Evolutionary conservation across 1,140 invertebrate species (phyloP), one percentile per base, ranked within the genome.

Genomic region (Limonius californicus): DNA sequence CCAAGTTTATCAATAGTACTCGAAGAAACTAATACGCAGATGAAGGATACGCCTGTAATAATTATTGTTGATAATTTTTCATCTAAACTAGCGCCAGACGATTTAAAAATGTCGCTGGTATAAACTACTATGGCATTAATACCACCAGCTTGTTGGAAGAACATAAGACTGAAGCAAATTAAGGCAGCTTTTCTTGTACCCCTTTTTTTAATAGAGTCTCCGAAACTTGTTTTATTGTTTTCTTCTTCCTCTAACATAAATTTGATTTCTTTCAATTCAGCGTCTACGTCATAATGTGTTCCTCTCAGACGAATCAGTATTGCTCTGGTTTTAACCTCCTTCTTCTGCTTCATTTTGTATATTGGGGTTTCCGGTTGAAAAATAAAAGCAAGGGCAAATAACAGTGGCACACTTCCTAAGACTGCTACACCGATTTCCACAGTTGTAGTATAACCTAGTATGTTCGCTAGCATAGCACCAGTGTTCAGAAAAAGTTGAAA

Each of bases 281-380:
- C 73, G 32, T 85, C 81, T 12, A 85, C 71, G 62, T 91, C 81
- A 43, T 85, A 88, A 1, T 86, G 73, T 0, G 79, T 74, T 1
- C 91, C 89, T 1, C 92, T 79, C 0, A 95, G 77, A 79, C 82
- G 87, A 12, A 80, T 76, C 42, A 93, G 77, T 0, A 86, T 81
- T 27, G 80, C 77, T 20, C 84, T 78, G 0, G 91, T 90, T 55
- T 85, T 84, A 1, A 82, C 79, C 7, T 83, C 75, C 1, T 84
- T 79, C 9, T 83, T 83, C 68, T 83, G 84, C 30, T 77, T 78
- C 47, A 83, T 68, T 64, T 81, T 72, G 70, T 81, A 76, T 0
- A 76, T 74, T 0, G 84, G 89, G 0, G 87, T 85, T 75, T 91
- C 89, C 0, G 89, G 89, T 76, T 88, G 82, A 39, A 85, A 83